Percentiles rank a stretch among this genome's conserved stretches.
Evolutionary conservation across 2,797 vertebrate species (phyloP).

Genomic region (Phalloptychus januarius): DNA sequence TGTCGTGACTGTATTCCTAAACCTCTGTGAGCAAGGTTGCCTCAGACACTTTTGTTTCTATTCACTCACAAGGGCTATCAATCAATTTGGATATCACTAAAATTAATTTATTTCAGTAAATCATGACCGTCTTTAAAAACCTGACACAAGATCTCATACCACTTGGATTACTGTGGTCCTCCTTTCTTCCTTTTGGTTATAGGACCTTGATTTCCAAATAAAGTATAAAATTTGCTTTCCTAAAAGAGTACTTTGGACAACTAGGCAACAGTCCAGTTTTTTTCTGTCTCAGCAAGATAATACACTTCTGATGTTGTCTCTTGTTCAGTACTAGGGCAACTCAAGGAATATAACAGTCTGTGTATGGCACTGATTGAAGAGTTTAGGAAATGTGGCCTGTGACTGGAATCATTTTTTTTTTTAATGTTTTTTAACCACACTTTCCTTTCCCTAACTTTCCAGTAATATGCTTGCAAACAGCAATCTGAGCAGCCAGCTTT

Average conservation of each 20-base stretch:
- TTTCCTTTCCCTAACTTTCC: not conserved
- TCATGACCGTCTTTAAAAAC: not conserved
- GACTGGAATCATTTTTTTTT: no score
- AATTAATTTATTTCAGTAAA: not conserved
- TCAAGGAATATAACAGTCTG: not conserved
- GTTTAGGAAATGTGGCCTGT: no score
- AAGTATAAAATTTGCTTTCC: not conserved
- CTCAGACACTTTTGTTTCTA: constrained; percentile 42
- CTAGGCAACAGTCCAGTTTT: not conserved
- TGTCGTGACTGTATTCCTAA: constrained; percentile 52
- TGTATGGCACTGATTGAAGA: not conserved
- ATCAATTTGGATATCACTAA: not conserved
- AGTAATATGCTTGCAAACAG: not conserved
- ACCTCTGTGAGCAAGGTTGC: constrained; percentile 52
- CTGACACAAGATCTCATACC: not conserved
- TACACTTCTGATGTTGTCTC: not conserved
- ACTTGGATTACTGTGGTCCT: not conserved
- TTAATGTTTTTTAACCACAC: not conserved
- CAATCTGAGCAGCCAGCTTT: not conserved
- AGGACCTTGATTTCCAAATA: not conserved
- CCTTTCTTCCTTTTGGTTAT: not conserved
- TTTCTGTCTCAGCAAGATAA: not conserved
- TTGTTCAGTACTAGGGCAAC: not conserved
- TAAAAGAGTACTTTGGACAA: not conserved
- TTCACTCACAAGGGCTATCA: constrained; percentile 20